A percentile compares a stretch with the other conserved stretches of the same genome.
Evolutionary conservation across 2,797 vertebrate species (phyloP).

Genomic region (Paguma larvata): DNA sequence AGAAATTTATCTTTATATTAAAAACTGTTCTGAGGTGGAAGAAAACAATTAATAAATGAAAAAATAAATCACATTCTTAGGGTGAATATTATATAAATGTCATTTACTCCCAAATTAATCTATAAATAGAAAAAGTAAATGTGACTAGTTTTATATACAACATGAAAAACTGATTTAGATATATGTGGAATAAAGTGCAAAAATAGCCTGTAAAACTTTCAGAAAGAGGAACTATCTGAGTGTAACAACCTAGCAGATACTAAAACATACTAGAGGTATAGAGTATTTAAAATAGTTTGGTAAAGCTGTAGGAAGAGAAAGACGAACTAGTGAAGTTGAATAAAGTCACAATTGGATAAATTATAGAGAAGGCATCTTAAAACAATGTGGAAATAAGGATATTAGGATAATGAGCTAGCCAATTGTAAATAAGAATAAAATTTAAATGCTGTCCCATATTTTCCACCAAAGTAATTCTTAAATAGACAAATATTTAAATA

Average conservation of each 20-base stretch:
- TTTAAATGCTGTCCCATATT: background rate
- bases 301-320: background rate
- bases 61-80: background rate
- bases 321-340: background rate
- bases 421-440: background rate
- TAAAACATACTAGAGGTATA: background rate
- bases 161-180: background rate
- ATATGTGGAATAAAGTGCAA: background rate
- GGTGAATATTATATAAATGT: background rate
- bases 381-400: background rate
- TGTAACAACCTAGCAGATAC: background rate
- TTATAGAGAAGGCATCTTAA: background rate
- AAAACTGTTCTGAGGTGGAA: background rate
- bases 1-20: background rate
- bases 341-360: background rate
- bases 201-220: background rate
- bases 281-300: background rate
- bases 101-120: background rate
- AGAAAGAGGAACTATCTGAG: background rate
- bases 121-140: background rate
- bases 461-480: constrained; percentile 33
- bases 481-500: background rate
- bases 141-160: background rate
- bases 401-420: background rate
- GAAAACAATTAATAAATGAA: background rate